Base-by-base conservation (phyloP, 2,888 invertebrate species). In the Mimachlamys varia region DNA sequence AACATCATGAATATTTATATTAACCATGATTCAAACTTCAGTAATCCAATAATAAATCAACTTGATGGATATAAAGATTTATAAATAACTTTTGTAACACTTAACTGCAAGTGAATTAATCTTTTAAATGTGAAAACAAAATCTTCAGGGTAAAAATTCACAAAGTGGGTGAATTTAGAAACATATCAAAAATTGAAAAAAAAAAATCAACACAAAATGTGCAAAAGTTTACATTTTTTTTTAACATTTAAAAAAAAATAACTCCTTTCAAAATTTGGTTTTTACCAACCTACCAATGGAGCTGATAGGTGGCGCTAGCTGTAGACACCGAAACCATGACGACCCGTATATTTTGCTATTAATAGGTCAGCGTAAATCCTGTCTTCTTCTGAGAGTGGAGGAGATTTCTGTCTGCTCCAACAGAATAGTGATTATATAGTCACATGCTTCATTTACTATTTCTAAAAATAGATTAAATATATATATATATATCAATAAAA, bases 331-430 rank as follows among this genome's bases (percentile, higher is more conserved):
- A 93, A 92, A 91, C 94, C 90, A 90, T 92, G 93, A 91, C 94
- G 93, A 92, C 95, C 94, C 87, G 95, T 95, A 91, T 95, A 95
- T 92, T 95, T 95, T 90, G 94, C 94, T 38, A 95, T 95, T 91
- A 95, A 94, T 58, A 94, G 92, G 91, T 95, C 95, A 49, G 95
- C 95, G 92, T 95, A 95, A 91, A 94, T 92, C 90, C 95, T 91
- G 90, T 95, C 95, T 88, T 95, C 95, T 33, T 95, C 95, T n/a
- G 94, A 94, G 76, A 95, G 91, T 38, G 94, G 89, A n/a, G 93
- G 91, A 5, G 93, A 91, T 88, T 90, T 92, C 87, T 92, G 92
- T 89, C 94, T 94, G 93, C 27, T 92, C 90, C 90, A 91, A 91
- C 89, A 90, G 55, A 88, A 89, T 58, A 55, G 44, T 7, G n/a